Percentiles rank a stretch among this genome's conserved stretches.
Evolutionary conservation across 1,140 invertebrate genomes (phyloP).

Genomic region (Pollicipes pollicipes): DNA sequence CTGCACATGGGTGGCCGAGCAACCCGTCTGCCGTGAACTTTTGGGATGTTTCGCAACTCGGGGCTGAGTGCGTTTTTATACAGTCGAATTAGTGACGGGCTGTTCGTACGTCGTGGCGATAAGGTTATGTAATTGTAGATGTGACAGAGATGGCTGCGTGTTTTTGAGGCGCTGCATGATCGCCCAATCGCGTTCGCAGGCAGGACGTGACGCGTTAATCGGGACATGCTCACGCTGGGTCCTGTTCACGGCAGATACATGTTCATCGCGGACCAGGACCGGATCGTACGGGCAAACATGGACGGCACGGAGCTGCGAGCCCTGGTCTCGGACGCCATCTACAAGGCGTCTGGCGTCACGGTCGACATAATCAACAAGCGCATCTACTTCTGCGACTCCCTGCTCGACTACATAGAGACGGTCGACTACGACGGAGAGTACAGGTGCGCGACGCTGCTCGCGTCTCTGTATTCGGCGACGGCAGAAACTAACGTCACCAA

Average conservation of each 20-base stretch:
- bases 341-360: slow-evolving; percentile 69
- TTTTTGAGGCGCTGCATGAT: too few relatives aligned
- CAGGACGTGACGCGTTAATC: too few relatives aligned
- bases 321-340: slow-evolving; percentile 76
- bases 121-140: too few relatives aligned
- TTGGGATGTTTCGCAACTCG: too few relatives aligned
- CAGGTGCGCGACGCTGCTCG: slow-evolving; percentile 58
- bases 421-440: slow-evolving; percentile 76
- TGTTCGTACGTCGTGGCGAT: too few relatives aligned
- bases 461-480: slow-evolving; percentile 59
- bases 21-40: too few relatives aligned
- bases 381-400: slow-evolving; percentile 89
- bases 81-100: too few relatives aligned
- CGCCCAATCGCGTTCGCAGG: too few relatives aligned
- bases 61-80: too few relatives aligned
- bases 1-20: too few relatives aligned
- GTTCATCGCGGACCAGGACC: slow-evolving; percentile 85
- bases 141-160: too few relatives aligned
- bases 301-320: slow-evolving; percentile 62
- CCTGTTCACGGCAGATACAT: slow-evolving; percentile 36
- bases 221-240: too few relatives aligned
- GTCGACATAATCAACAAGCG: slow-evolving; percentile 69
- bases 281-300: slow-evolving; percentile 74
- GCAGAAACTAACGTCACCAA: slow-evolving; percentile 87
- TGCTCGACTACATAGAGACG: slow-evolving; percentile 93